Percentiles rank a stretch among this genome's conserved stretches.
These are phyloP conservation scores for Anhinga anhinga DNA, from an alignment of 2,113 vertebrate genomes.

Conservation along the genomic window DNA sequence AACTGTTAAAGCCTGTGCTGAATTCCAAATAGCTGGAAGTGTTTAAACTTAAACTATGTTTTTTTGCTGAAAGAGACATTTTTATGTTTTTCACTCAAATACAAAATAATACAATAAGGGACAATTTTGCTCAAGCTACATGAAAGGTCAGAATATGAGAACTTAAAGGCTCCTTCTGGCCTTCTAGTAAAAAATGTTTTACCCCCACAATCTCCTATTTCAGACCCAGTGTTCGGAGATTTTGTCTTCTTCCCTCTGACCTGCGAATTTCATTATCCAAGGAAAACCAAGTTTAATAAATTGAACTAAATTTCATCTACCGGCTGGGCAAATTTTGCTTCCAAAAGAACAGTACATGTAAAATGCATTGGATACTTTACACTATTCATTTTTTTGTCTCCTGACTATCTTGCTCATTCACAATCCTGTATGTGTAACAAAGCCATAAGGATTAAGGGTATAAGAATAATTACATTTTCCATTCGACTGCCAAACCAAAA, in stretches of 20 bases:
- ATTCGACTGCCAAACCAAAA: background rate
- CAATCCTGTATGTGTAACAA: background rate
- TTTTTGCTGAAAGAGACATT: background rate
- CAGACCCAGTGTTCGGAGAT: background rate
- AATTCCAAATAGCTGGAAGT: background rate
- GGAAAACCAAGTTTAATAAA: background rate
- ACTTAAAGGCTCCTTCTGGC: background rate
- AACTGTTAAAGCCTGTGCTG: background rate
- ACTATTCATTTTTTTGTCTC: background rate
- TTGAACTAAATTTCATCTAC: background rate
- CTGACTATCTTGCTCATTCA: background rate
- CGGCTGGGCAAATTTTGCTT: background rate
- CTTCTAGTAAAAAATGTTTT: background rate
- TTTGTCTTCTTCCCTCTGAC: background rate
- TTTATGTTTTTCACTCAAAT: background rate
- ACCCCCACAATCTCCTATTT: background rate
- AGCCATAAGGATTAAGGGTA: background rate
- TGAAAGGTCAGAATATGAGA: background rate
- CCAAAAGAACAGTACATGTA: background rate
- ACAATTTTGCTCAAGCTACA: background rate
- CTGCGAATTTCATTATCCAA: background rate
- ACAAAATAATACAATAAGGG: background rate
- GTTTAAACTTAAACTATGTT: background rate
- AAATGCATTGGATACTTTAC: background rate
- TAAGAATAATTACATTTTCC: background rate